phyloP scores from a whole-genome alignment of 2,888 invertebrate genomes.

The Andrena praecox region DNA sequence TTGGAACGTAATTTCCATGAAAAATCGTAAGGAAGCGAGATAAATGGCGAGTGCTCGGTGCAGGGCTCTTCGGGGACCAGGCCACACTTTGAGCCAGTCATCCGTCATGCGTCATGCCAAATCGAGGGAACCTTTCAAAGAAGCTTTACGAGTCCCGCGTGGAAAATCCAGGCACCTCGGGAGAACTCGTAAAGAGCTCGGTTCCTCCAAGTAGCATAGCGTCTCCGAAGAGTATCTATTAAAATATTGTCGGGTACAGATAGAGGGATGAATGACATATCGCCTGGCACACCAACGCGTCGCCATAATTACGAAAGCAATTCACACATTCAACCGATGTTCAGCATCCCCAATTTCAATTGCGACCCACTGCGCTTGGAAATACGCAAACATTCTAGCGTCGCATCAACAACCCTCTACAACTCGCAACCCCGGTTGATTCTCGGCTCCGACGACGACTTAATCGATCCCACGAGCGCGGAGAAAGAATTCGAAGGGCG shows the following conservation, averaged over 20 bases:
- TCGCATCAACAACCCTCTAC: too few relatives aligned
- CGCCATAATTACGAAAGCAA: background rate
- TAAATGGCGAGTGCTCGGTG: constrained; percentile 52
- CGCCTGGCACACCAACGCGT: background rate
- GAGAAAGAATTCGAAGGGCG: background rate
- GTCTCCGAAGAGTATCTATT: background rate
- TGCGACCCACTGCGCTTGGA: too few relatives aligned
- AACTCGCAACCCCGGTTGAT: too few relatives aligned
- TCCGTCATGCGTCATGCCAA: constrained; percentile 32
- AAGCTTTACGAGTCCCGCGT: constrained; percentile 37
- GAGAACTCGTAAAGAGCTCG: constrained; percentile 23
- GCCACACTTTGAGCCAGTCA: constrained; percentile 8
- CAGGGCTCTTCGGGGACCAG: constrained; percentile 14
- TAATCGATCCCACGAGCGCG: constrained; percentile 12
- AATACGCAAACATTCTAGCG: too few relatives aligned
- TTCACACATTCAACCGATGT: background rate
- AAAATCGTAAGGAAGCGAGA: constrained; percentile 52
- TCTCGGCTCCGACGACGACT: background rate
- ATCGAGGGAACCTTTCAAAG: constrained; percentile 47
- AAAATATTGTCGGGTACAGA: constrained; percentile 7
- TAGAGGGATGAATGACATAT: background rate
- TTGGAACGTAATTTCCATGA: constrained; percentile 50
- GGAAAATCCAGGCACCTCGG: constrained; percentile 31
- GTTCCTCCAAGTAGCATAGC: constrained; percentile 12
- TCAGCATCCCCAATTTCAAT: too few relatives aligned